Evolutionary conservation across 2,888 invertebrate genomes (phyloP).

Genomic region (Pristionchus maxplancki): DNA sequence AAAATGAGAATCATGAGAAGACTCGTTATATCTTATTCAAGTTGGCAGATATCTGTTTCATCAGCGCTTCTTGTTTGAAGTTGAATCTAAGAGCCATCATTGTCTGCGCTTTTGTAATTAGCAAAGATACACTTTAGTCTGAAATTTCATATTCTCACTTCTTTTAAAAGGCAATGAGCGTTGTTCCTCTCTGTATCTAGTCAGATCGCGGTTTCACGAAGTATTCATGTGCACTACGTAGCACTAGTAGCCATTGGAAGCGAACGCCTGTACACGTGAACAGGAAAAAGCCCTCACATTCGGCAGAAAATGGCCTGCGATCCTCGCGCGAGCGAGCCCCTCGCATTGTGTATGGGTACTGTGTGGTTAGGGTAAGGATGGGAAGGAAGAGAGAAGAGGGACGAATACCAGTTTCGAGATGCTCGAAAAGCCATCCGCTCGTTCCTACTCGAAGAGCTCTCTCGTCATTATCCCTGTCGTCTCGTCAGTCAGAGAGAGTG

Average conservation of each 20-base stretch:
- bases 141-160: background rate
- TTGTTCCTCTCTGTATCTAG: background rate
- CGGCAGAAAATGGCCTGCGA: background rate
- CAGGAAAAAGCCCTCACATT: background rate
- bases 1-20: too few relatives aligned
- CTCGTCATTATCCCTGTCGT: background rate
- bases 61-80: too few relatives aligned
- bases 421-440: conserved; percentile 3
- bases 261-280: background rate
- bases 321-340: background rate
- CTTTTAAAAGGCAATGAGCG: background rate
- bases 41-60: too few relatives aligned
- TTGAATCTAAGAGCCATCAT: too few relatives aligned
- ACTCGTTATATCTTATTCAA: background rate
- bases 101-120: too few relatives aligned
- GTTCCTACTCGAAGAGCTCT: background rate
- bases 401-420: conserved; percentile 23
- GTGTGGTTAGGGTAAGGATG: conserved; percentile 16
- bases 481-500: background rate
- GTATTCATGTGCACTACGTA: background rate
- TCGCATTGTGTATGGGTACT: conserved; percentile 15
- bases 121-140: too few relatives aligned
- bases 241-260: too few relatives aligned
- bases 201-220: background rate
- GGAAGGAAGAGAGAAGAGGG: background rate